phyloP scores from a whole-genome alignment of 2,797 vertebrate species.

The Notoglanidium macrostoma region DNA sequence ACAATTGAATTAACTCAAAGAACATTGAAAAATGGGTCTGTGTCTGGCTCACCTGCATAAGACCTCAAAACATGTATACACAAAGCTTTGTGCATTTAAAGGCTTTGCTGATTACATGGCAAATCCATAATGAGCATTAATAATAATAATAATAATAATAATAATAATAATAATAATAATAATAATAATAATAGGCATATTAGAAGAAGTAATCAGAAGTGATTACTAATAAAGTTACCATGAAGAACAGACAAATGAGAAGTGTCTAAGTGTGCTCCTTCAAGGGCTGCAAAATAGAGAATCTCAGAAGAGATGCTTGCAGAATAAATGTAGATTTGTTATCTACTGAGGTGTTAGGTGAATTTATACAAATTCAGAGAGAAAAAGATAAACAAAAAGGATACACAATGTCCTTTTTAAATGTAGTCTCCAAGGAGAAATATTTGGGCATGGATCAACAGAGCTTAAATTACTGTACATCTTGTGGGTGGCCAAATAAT shows the following conservation, averaged over 20 bases:
- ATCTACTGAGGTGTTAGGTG: background rate
- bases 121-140: background rate
- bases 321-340: too few relatives aligned
- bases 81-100: background rate
- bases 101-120: background rate
- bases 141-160: background rate
- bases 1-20: slow-evolving; percentile 12
- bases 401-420: background rate
- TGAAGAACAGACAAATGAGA: background rate
- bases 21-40: slow-evolving; percentile 22
- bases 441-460: background rate
- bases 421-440: background rate
- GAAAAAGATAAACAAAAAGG: background rate
- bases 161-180: background rate
- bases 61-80: slow-evolving; percentile 32
- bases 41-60: slow-evolving; percentile 43
- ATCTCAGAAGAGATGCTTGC: background rate
- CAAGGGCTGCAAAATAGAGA: background rate
- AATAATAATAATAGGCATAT: background rate
- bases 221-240: background rate
- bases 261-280: background rate
- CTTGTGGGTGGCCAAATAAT: background rate
- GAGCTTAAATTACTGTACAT: background rate
- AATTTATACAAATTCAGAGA: background rate
- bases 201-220: background rate